phyloP scores from a whole-genome alignment of 2,113 vertebrate species.

The Dicentrarchus labrax region DNA sequence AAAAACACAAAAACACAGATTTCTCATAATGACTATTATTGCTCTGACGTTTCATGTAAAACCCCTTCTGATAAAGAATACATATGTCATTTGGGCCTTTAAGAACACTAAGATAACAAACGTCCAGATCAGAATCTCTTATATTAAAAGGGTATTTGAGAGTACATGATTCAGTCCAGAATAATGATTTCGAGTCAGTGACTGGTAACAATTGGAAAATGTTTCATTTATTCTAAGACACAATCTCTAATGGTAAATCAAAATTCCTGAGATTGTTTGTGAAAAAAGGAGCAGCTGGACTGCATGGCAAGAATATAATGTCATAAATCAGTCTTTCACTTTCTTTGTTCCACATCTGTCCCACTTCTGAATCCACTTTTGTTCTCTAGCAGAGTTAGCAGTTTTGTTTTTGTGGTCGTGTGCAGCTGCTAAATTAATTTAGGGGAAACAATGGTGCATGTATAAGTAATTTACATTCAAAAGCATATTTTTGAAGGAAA shows the following conservation, averaged over 20 bases:
- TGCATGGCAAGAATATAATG: conserved; percentile 48
- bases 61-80: neutral
- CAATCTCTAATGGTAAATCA: conserved; percentile 25
- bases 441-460: conserved; percentile 30
- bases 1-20: neutral
- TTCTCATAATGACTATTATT: neutral
- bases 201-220: neutral
- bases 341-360: conserved; percentile 61
- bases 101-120: too few relatives aligned
- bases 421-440: conserved; percentile 57
- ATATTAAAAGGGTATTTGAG: neutral
- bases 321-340: conserved; percentile 44
- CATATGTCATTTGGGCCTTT: neutral
- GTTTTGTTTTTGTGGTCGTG: neutral
- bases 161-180: neutral
- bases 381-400: conserved; percentile 24
- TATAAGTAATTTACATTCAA: conserved; percentile 39
- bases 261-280: conserved; percentile 36
- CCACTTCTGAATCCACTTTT: conserved; percentile 35
- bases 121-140: too few relatives aligned
- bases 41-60: neutral
- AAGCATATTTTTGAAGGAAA: conserved; percentile 20
- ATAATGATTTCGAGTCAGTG: neutral
- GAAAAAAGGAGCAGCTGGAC: conserved; percentile 54
- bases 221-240: conserved; percentile 21